These are phyloP conservation scores for Bothrops jararaca DNA, from an alignment of 2,113 vertebrate species.

Conservation along the genomic window DNA sequence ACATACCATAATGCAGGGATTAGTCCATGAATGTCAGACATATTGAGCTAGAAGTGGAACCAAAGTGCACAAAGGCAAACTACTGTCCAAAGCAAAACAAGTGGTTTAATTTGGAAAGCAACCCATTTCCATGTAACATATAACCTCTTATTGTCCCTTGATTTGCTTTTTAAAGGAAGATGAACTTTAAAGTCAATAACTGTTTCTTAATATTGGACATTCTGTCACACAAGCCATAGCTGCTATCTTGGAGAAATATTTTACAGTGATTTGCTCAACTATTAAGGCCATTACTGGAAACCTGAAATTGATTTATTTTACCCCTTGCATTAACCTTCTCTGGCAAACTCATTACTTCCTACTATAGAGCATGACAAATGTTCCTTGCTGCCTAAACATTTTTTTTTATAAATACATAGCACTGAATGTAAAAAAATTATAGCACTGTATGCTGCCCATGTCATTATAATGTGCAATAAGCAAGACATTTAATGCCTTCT, in stretches of 20 bases:
- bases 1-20: neutral
- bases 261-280: conserved; percentile 54
- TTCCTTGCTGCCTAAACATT: conserved; percentile 49
- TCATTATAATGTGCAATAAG: conserved; percentile 38
- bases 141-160: conserved; percentile 39
- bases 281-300: conserved; percentile 60
- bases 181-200: conserved; percentile 55
- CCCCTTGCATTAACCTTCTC: conserved; percentile 61
- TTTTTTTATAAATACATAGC: conserved; percentile 37
- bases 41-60: neutral
- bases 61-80: conserved; percentile 16
- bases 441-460: conserved; percentile 37
- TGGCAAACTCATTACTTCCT: conserved; percentile 53
- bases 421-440: conserved; percentile 31
- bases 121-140: neutral
- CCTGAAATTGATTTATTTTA: conserved; percentile 65
- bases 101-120: conserved; percentile 27
- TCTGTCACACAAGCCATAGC: conserved; percentile 58
- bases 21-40: neutral
- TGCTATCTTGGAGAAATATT: conserved; percentile 57
- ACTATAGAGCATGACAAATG: conserved; percentile 49
- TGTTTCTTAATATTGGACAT: conserved; percentile 54
- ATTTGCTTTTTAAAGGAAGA: conserved; percentile 43
- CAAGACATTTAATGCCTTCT: conserved; percentile 37
- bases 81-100: conserved; percentile 18